A percentile compares a stretch with the other conserved stretches of the same genome.
phyloP scores from a whole-genome alignment of 2,888 invertebrate species.

The Creontiades dilutus region DNA sequence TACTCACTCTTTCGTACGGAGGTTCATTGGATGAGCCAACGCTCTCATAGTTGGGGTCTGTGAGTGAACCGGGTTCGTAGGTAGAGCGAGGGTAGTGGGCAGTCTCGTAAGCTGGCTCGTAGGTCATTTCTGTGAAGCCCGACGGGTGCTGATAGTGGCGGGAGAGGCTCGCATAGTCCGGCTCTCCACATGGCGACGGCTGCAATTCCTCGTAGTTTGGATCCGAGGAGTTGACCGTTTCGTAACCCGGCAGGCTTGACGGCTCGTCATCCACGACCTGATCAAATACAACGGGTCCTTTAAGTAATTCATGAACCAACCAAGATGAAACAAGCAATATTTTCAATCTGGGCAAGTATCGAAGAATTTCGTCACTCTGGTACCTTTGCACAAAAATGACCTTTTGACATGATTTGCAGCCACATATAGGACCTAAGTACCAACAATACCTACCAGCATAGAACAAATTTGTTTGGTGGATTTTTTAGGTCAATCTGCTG shows the following conservation, averaged over 20 bases:
- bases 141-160: conserved; percentile 67
- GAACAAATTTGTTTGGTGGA: too few species aligned
- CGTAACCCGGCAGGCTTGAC: conserved; percentile 79
- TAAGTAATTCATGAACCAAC: too few species aligned
- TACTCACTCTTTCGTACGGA: conserved; percentile 83
- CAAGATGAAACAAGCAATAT: too few species aligned
- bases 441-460: too few species aligned
- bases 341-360: too few species aligned
- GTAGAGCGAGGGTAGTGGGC: conserved; percentile 70
- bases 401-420: too few species aligned
- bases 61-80: conserved; percentile 80
- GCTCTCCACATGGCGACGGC: conserved; percentile 75
- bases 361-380: neutral
- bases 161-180: conserved; percentile 76
- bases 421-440: too few species aligned
- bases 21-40: conserved; percentile 83
- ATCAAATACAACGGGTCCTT: neutral
- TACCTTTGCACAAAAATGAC: too few species aligned
- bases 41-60: conserved; percentile 90
- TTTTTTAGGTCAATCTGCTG: too few species aligned
- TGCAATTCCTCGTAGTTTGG: conserved; percentile 90
- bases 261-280: conserved; percentile 79
- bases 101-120: conserved; percentile 69
- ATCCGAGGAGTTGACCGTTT: conserved; percentile 79
- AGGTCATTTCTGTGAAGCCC: conserved; percentile 61